Conservation (phyloP, 2,113 vertebrate species). For the Motacilla alba region DNA sequence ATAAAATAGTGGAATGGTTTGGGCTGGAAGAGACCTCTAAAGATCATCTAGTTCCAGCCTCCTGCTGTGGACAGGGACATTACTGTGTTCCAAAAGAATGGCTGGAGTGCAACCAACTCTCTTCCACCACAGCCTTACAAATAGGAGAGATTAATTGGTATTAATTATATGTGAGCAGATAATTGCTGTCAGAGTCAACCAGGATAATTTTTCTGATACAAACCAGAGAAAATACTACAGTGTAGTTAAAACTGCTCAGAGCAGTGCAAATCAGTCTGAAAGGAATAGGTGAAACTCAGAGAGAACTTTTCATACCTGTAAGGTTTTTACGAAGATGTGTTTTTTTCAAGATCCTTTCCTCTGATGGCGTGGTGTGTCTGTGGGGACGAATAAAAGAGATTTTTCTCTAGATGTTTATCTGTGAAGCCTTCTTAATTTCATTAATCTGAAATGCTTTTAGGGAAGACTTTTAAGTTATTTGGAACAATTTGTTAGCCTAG, state of each 20-base stretch:
- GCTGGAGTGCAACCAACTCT: neutral
- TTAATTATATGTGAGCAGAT: neutral
- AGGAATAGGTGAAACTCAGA: neutral
- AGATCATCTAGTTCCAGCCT: neutral
- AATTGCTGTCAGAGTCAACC: neutral
- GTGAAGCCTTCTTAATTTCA: neutral
- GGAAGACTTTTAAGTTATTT: neutral
- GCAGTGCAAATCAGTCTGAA: neutral
- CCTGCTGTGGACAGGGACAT: neutral
- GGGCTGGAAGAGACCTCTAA: neutral
- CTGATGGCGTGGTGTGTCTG: neutral
- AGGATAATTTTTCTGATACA: neutral
- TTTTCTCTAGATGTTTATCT: neutral
- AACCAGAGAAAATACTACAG: neutral
- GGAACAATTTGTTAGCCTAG: neutral
- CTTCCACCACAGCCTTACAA: neutral
- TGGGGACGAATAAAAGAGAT: neutral
- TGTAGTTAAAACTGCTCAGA: neutral
- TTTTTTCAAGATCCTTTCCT: neutral
- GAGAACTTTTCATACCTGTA: neutral
- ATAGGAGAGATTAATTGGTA: neutral
- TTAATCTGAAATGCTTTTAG: neutral
- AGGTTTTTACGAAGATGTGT: neutral
- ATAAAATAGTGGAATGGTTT: neutral
- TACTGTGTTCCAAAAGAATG: neutral